Percentiles rank a stretch among this genome's conserved stretches.
Conservation (phyloP, 2,797 vertebrate genomes). For the Alfaro cultratus region DNA sequence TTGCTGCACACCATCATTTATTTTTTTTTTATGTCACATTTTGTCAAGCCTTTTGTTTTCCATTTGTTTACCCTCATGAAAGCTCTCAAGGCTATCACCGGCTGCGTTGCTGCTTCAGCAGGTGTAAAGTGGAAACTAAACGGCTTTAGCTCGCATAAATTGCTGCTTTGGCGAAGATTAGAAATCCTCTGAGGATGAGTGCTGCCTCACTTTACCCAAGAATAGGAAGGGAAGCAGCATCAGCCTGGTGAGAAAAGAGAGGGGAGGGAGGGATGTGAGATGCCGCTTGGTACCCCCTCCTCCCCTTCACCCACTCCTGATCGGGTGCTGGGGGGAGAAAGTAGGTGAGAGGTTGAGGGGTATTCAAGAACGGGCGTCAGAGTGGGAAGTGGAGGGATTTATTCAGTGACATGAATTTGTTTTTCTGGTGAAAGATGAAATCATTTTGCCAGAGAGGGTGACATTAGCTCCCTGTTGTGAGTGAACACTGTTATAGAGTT, state of each 20-base stretch:
- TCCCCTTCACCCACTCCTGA: conserved; percentile 28
- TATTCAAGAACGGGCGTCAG: conserved; percentile 31
- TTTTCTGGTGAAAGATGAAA: conserved; percentile 22
- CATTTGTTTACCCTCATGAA: conserved; percentile 33
- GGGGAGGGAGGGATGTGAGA: conserved; percentile 54
- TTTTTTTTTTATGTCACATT: conserved; percentile 54
- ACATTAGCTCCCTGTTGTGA: conserved; percentile 5
- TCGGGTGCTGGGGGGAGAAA: conserved; percentile 69
- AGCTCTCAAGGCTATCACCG: conserved; percentile 10
- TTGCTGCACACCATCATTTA: conserved; percentile 51
- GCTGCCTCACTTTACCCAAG: conserved; percentile 33
- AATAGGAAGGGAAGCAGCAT: conserved; percentile 16
- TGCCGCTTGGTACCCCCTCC: conserved; percentile 48
- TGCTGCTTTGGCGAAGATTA: conserved; percentile 33
- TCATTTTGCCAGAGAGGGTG: background rate
- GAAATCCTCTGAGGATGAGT: conserved; percentile 24
- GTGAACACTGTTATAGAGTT: background rate
- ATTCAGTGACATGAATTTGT: conserved; percentile 45
- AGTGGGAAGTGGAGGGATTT: conserved; percentile 48
- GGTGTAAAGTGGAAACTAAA: conserved; percentile 39
- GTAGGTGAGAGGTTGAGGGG: conserved; percentile 82
- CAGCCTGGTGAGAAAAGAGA: conserved; percentile 2
- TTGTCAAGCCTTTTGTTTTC: conserved; percentile 44
- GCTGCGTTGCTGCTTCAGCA: conserved; percentile 24
- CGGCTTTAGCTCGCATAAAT: conserved; percentile 36